Evolutionary conservation across 1,140 invertebrate genomes (phyloP), one percentile per base, ranked within the genome.

Genomic region (Microplitis demolitor): DNA sequence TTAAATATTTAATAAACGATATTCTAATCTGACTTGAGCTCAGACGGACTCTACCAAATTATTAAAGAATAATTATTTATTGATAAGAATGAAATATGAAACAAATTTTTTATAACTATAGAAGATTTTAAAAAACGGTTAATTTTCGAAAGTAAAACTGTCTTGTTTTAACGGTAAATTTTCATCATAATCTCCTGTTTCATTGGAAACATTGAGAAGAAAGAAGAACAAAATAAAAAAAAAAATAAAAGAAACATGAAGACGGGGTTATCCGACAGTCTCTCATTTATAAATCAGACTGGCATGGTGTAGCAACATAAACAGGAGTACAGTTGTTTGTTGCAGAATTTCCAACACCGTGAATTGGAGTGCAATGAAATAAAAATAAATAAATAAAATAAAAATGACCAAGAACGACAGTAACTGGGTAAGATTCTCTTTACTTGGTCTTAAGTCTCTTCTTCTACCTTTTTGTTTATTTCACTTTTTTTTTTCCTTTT

Each of bases 91-190:
- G 11, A 45, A 45, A 45, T 9, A 39, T 8, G 54, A 68, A 3
- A 53, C 34, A 68, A 34, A 37, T 33, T 54, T 34, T 24, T 6
- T 24, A 16, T 35, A 39, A 35, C 39, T 34, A 4, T 8, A 16
- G 35, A 11, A 60, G 45, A 58, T 14, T 4, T 9, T 2, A n/a
- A 16, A 31, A 56, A 50, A 33, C 45, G 33, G 61, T 50, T 63
- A 4, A 34, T 54, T 34, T n/a, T 62, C 50, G 68, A 74, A 70
- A 74, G 72, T 74, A 62, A 74, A 74, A 74, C 54, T 34, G 62
- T 74, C 53, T 74, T 16, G 62, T 56, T 39, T 45, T 62, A 74
- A 74, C 72, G 68, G 72, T 70, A 66, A 53, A 66, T 35, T 39
- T 54, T 37, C 45, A 50, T 50, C n/a, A 14, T 4, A 5, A n/a